These are phyloP conservation scores for Cheilosia vulpina DNA, from an alignment of 2,888 invertebrate genomes.

Conservation along the genomic window DNA sequence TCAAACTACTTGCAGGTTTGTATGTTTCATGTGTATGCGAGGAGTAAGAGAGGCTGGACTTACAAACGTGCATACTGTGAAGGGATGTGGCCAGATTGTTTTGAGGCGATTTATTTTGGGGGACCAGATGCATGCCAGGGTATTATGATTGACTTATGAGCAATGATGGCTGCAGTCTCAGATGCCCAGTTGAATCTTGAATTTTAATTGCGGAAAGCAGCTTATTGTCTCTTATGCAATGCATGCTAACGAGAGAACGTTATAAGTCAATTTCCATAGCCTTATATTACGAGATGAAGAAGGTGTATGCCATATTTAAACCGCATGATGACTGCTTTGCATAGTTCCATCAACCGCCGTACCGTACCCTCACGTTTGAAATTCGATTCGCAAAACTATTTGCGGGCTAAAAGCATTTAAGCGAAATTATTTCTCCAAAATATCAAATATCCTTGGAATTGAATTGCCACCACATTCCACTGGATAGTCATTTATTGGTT, in stretches of 20 bases:
- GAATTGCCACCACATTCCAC: background rate
- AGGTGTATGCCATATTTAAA: too few relatives aligned
- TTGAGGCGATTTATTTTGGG: too few relatives aligned
- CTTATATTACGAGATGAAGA: too few relatives aligned
- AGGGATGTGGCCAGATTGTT: background rate
- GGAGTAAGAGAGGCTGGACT: background rate
- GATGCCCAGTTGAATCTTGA: background rate
- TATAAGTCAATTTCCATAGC: too few relatives aligned
- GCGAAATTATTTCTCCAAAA: slow-evolving; percentile 3
- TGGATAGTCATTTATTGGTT: background rate
- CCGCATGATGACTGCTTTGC: too few relatives aligned
- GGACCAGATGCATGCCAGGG: too few relatives aligned
- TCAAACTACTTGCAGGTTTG: background rate
- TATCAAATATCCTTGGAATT: slow-evolving; percentile 18
- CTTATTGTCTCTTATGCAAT: background rate
- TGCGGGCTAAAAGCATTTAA: background rate
- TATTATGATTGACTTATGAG: too few relatives aligned
- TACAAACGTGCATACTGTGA: background rate
- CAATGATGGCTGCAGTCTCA: background rate
- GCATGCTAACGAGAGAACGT: too few relatives aligned
- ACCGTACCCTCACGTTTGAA: background rate
- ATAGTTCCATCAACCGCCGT: background rate
- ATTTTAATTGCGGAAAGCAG: slow-evolving; percentile 1
- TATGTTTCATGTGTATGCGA: too few relatives aligned
- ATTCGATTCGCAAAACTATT: background rate